Base-by-base conservation (phyloP, 2,113 vertebrate genomes). In the Sterna hirundo region DNA sequence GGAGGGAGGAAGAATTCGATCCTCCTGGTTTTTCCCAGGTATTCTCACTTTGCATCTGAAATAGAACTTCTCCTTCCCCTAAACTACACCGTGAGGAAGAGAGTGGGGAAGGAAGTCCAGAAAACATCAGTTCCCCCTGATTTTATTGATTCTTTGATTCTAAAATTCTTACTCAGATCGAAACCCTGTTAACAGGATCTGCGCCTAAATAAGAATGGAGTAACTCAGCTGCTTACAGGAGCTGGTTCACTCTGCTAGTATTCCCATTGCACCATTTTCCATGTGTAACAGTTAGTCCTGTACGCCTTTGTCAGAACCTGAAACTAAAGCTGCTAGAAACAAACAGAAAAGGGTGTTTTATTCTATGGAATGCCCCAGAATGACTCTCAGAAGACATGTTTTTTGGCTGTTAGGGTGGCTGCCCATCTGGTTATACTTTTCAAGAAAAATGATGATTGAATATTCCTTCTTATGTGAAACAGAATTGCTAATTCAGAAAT, bases 361-460 rank as follows among this genome's bases (percentile, higher is more conserved):
- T 88, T 96, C 90, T 84, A 93, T 80, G 70, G 83, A 92, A 95
- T 96, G 80, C n/a, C 83, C 44, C 79, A 80, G 86, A 95, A 95
- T 87, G 64, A 57, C 88, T 96, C 88, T 97, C 87, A 88, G 83
- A 90, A 96, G 93, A 78, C 96, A 90, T 94, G 83, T 70, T 94
- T 96, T 90, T 92, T 97, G 94, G 94, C 96, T 96, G 68, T 88
- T 96, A 91, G 92, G 93, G 80, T 93, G 82, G 70, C 64, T 97
- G 90, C 81, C 96, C 96, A 97, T 97, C 91, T 97, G 96, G 95
- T 97, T 97, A 94, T 96, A 96, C 93, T 97, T 96, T 97, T 94
- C 83, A 94, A 93, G 90, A 95, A 90, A 96, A 96, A 94, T 83
- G 88, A 91, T 97, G 96, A 94, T 94, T 89, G 94, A 93, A 96